Evolutionary conservation across 2,797 vertebrate species (phyloP), one percentile per base, ranked within the genome.

Genomic region (Trematomus bernacchii): DNA sequence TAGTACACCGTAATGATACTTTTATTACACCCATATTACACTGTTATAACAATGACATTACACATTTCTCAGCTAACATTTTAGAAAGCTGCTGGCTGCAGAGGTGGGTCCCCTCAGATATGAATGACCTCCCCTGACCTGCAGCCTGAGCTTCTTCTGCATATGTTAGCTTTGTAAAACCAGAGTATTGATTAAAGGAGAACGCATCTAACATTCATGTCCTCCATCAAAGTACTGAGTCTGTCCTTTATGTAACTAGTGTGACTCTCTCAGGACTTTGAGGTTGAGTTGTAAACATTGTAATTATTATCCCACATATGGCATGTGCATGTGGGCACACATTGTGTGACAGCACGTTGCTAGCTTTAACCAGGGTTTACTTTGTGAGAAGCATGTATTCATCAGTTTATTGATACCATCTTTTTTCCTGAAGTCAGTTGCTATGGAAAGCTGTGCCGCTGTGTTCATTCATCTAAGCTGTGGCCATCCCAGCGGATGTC

Each of bases 141-240:
- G 79, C 59, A 71, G 67, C 46, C 42, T 71, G 70, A 66, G 70
- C 46, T 52, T 68, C 57, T 48, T 74, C 46, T 55, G 58, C 73
- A 79, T 83, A 59, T 61, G 60, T 82, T 74, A 79, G 59, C 67
- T 57, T 52, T 61, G 47, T 66, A 27, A 60, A 67, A 59, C 59
- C 47, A 54, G 53, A 48, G n/a, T 61, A 75, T 76, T 66, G 68
- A 80, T 82, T 70, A 61, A 48, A 60, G 21, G 19, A 46, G 42
- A 68, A 66, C 57, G 54, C 27, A n/a, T 69, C 53, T 64, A 33
- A 77, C 68, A 47, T 71, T 30, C 23, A 27, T 55, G 53, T 61
- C 30, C 68, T 77, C 62, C 40, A 64, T 85, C 82, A 74, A 54
- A 53, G 50, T 12, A 66, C 63, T 46, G 44, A 75, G 66, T 37